phyloP scores from a whole-genome alignment of 2,888 invertebrate genomes.

The Metacarcinus magister region DNA sequence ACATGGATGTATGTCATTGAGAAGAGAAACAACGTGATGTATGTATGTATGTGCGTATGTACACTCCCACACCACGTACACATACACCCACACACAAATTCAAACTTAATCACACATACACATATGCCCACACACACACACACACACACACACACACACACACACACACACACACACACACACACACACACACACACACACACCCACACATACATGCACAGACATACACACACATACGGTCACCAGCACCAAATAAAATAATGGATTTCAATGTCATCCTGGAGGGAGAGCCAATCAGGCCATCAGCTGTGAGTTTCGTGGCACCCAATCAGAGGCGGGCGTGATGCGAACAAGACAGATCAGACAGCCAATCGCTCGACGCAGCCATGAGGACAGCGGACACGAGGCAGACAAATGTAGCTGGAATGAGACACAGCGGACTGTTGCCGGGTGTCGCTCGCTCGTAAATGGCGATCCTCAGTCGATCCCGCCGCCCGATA shows the following conservation, averaged over 20 bases:
- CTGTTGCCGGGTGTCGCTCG: conserved; percentile 23
- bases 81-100: too few species aligned
- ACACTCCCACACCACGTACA: too few species aligned
- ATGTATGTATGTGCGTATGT: too few species aligned
- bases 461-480: conserved; percentile 61
- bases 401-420: conserved; percentile 46
- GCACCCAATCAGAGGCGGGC: conserved; percentile 54
- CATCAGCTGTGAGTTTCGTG: not conserved
- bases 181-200: too few species aligned
- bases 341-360: conserved; percentile 60
- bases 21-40: too few species aligned
- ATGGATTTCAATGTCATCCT: not conserved
- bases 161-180: too few species aligned
- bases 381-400: not conserved
- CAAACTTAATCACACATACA: too few species aligned
- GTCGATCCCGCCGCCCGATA: conserved; percentile 49
- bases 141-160: too few species aligned
- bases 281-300: not conserved
- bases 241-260: not conserved
- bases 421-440: conserved; percentile 28
- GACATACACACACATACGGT: not conserved
- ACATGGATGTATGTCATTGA: too few species aligned
- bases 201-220: too few species aligned
- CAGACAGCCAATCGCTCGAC: conserved; percentile 39
- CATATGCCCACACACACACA: too few species aligned